Evolutionary conservation across 2,797 vertebrate species (phyloP), one percentile per base, ranked within the genome.

Genomic region (Acanthis flammea): DNA sequence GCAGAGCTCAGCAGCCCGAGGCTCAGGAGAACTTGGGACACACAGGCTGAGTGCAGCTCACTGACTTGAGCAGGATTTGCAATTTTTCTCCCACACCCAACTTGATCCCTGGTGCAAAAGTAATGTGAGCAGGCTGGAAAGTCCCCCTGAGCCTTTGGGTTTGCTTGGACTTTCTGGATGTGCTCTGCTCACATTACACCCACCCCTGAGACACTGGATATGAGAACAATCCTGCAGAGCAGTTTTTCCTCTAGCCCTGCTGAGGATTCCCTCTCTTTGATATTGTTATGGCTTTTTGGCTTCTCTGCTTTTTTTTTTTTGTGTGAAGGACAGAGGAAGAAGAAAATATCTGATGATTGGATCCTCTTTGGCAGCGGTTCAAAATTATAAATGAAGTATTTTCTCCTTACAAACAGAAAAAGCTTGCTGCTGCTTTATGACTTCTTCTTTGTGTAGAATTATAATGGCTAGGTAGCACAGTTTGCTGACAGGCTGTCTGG

Each of bases 341-440:
- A 70, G 50, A 90, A 82, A 90, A 66, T 35, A 14, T 61, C 57
- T 94, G 67, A 48, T 44, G 47, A 68, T 25, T 80, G 55, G 44
- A 70, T 85, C 28, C 8, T 66, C 61, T 84, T 80, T 94, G 88
- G 86, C 50, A 47, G 41, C 27, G 15, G 19, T 78, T 92, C 86
- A 96, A 82, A 72, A 61, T 16, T 31, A 89, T 35, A 92, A 92
- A 88, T 47, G 50, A n/a, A 82, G 41, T 48, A 35, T 84, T 86
- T 90, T 94, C 28, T 61, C 8, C 50, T 85, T 72, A 53, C 88
- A 62, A 91, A 82, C 37, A 75, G 45, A 47, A 70, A 83, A 84
- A 65, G 6, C 24, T 45, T 0, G 4, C n/a, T 81, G 9, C 62
- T 63, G 41, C 24, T 85, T 82, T 92, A 79, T 87, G 81, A 23